phyloP scores from a whole-genome alignment of 2,113 vertebrate genomes.

The Cynoglossus semilaevis region DNA sequence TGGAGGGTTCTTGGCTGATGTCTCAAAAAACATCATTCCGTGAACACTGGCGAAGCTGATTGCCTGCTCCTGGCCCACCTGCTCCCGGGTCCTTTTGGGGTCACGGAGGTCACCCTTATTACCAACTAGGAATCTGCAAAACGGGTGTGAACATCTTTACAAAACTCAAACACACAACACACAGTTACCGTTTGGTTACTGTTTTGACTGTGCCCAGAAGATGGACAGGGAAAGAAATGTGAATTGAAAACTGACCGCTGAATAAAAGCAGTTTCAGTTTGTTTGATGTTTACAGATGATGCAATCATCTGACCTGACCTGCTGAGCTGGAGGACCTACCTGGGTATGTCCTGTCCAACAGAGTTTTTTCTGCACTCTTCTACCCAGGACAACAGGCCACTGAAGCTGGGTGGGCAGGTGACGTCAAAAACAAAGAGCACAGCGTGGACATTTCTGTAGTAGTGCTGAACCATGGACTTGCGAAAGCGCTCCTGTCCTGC shows the following conservation, averaged over 20 bases:
- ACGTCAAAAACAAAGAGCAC: conserved; percentile 94
- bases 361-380: conserved; percentile 92
- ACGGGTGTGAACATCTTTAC: no score
- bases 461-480: conserved; percentile 96
- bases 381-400: conserved; percentile 84
- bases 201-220: no score
- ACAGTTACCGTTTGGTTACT: no score
- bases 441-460: conserved; percentile 92
- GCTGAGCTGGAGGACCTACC: conserved; percentile 48
- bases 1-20: conserved; percentile 88
- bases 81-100: conserved; percentile 62
- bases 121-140: conserved; percentile 86
- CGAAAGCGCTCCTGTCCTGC: conserved; percentile 94
- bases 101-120: conserved; percentile 87
- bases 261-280: no score
- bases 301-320: no score
- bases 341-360: conserved; percentile 82
- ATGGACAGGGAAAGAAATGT: no score
- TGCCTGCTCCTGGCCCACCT: conserved; percentile 85
- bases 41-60: conserved; percentile 87
- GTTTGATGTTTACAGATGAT: no score
- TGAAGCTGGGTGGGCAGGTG: conserved; percentile 85
- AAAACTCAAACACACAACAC: no score
- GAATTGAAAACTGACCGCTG: no score
- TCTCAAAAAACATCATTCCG: conserved; percentile 89